Conservation (phyloP, 2,888 invertebrate genomes). For the Dasysyrphus tricinctus region DNA sequence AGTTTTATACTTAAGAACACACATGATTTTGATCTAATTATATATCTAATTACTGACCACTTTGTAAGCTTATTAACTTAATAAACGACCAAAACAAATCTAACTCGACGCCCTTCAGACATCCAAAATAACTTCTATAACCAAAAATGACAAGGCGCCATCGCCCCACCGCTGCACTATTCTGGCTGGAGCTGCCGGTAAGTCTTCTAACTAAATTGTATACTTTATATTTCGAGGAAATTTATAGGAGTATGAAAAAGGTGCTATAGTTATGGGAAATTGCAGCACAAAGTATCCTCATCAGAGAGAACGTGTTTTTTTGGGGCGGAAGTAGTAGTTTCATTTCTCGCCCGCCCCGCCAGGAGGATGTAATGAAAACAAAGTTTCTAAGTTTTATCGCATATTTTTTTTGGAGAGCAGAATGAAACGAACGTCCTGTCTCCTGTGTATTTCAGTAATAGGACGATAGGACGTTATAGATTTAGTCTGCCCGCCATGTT, state of each 20-base stretch:
- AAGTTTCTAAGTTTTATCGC: slow-evolving; percentile 71
- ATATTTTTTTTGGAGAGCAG: slow-evolving; percentile 34
- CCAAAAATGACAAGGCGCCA: slow-evolving; percentile 24
- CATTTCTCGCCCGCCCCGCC: background rate
- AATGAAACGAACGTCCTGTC: slow-evolving; percentile 34
- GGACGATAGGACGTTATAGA: slow-evolving; percentile 18
- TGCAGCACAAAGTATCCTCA: slow-evolving; percentile 67
- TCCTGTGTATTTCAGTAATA: slow-evolving; percentile 9
- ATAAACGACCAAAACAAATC: slow-evolving; percentile 55
- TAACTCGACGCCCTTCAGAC: slow-evolving; percentile 44
- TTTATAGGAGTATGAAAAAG: slow-evolving; percentile 27
- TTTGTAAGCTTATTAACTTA: slow-evolving; percentile 39
- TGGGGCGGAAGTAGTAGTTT: slow-evolving; percentile 59
- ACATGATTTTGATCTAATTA: slow-evolving; percentile 37
- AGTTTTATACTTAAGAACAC: background rate
- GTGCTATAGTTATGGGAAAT: slow-evolving; percentile 53
- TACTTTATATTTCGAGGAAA: slow-evolving; percentile 51
- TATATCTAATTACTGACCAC: slow-evolving; percentile 4
- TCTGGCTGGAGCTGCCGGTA: slow-evolving; percentile 12
- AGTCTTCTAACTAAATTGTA: slow-evolving; percentile 69
- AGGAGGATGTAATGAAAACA: slow-evolving; percentile 51
- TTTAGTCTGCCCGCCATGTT: slow-evolving; percentile 60
- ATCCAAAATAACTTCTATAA: slow-evolving; percentile 5
- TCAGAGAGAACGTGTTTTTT: slow-evolving; percentile 60
- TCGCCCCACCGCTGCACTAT: background rate